These are phyloP conservation scores for Nerophis lumbriciformis DNA, from an alignment of 2,113 vertebrate species.

Conservation along the genomic window DNA sequence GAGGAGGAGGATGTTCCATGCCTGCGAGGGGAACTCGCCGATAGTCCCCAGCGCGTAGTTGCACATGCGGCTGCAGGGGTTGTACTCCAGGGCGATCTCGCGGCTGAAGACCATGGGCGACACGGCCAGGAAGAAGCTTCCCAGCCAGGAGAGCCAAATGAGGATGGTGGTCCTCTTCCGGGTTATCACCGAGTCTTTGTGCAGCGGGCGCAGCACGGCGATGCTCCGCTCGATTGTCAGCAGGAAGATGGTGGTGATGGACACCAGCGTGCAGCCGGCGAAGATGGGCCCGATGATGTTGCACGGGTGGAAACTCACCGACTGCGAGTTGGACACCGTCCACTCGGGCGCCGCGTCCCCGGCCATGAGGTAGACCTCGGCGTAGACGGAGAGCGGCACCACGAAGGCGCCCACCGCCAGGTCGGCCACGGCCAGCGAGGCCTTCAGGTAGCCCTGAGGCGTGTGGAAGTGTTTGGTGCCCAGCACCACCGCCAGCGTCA, in stretches of 20 bases:
- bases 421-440: conserved; percentile 73
- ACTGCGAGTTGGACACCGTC: conserved; percentile 55
- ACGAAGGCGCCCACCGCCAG: conserved; percentile 72
- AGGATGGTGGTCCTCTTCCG: conserved; percentile 66
- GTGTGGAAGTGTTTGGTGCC: conserved; percentile 72
- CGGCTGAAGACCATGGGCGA: conserved; percentile 69
- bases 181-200: conserved; percentile 72
- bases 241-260: conserved; percentile 75
- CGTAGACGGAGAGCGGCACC: conserved; percentile 73
- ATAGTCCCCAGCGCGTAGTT: conserved; percentile 65
- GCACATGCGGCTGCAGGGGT: conserved; percentile 77
- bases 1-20: conserved; percentile 73
- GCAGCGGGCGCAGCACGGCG: conserved; percentile 72
- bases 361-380: conserved; percentile 66
- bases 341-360: conserved; percentile 53
- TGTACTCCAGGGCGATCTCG: conserved; percentile 73
- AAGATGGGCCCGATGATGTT: conserved; percentile 70
- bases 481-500: conserved; percentile 71
- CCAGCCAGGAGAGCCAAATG: conserved; percentile 69
- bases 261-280: conserved; percentile 76
- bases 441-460: conserved; percentile 76
- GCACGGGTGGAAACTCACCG: conserved; percentile 69
- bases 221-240: conserved; percentile 72
- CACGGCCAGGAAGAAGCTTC: conserved; percentile 71
- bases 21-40: conserved; percentile 49